A percentile compares a stretch with the other conserved stretches of the same genome.
These are phyloP conservation scores for Cataglyphis cursor DNA, from an alignment of 2,888 invertebrate species.

Conservation along the genomic window DNA sequence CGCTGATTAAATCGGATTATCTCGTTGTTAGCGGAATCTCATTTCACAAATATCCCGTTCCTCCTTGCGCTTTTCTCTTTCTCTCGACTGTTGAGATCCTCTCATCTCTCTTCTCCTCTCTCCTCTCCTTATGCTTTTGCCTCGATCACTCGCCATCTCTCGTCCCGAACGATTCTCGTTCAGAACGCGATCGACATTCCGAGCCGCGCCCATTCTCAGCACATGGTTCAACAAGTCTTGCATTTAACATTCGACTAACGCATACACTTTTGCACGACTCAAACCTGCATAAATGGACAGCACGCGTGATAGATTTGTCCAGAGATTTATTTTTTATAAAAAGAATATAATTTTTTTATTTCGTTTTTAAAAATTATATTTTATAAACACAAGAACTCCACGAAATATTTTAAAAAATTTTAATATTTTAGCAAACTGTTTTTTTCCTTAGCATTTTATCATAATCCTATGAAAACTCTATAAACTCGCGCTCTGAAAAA, in stretches of 20 bases:
- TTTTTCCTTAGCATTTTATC: background rate
- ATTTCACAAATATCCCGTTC: slow-evolving; percentile 36
- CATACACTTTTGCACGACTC: slow-evolving; percentile 74
- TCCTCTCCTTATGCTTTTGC: slow-evolving; percentile 31
- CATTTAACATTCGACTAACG: slow-evolving; percentile 76
- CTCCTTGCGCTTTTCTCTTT: slow-evolving; percentile 29
- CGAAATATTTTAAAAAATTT: background rate
- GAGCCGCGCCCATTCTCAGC: slow-evolving; percentile 84
- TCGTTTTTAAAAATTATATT: background rate
- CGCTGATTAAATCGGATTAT: slow-evolving; percentile 39
- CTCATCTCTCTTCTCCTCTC: slow-evolving; percentile 25
- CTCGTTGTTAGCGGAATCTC: slow-evolving; percentile 43
- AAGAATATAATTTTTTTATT: background rate
- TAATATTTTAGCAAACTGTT: background rate
- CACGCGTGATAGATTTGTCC: background rate
- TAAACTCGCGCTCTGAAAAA: background rate
- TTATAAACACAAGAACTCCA: background rate
- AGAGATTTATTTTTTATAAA: background rate
- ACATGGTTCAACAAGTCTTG: slow-evolving; percentile 82
- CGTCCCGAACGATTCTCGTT: slow-evolving; percentile 65
- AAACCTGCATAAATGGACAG: background rate
- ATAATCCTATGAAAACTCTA: background rate
- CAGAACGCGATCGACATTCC: slow-evolving; percentile 83
- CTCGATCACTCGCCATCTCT: slow-evolving; percentile 42
- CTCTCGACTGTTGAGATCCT: background rate